Percentiles rank a stretch among this genome's conserved stretches.
These are phyloP conservation scores for Calcarius lapponicus DNA, from an alignment of 2,797 vertebrate genomes.

Conservation along the genomic window DNA sequence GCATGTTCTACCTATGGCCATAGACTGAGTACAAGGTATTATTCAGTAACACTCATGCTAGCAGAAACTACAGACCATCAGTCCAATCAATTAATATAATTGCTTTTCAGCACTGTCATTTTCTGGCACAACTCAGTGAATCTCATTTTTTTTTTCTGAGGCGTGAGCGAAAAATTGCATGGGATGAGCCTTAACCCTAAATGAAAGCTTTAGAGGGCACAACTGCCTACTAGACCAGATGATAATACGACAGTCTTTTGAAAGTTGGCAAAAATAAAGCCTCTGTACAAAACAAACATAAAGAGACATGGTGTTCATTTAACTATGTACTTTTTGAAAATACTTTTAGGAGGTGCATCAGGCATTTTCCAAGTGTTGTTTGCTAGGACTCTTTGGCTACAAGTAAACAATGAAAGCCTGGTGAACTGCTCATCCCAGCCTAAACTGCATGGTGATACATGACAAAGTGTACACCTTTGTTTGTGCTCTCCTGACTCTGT, in stretches of 20 bases:
- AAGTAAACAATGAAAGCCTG: background rate
- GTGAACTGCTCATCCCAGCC: background rate
- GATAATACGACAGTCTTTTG: background rate
- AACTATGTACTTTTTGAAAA: background rate
- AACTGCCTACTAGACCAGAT: background rate
- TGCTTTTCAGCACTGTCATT: background rate
- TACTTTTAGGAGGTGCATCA: background rate
- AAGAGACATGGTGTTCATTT: background rate
- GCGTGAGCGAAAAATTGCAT: background rate
- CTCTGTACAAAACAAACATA: background rate
- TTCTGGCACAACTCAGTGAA: background rate
- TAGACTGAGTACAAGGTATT: background rate
- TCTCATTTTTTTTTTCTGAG: background rate
- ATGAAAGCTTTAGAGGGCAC: background rate
- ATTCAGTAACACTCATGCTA: background rate
- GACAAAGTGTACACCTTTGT: background rate
- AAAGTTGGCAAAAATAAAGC: background rate
- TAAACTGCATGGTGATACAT: rapidly evolving
- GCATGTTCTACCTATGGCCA: background rate
- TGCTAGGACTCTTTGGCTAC: background rate
- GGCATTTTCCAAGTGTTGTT: background rate
- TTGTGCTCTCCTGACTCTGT: rapidly evolving
- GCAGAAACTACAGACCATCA: background rate
- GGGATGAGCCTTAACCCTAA: background rate
- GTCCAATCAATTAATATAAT: background rate